Evolutionary conservation across 2,113 vertebrate genomes (phyloP), one percentile per base, ranked within the genome.

Genomic region (Brevimyrus niger): DNA sequence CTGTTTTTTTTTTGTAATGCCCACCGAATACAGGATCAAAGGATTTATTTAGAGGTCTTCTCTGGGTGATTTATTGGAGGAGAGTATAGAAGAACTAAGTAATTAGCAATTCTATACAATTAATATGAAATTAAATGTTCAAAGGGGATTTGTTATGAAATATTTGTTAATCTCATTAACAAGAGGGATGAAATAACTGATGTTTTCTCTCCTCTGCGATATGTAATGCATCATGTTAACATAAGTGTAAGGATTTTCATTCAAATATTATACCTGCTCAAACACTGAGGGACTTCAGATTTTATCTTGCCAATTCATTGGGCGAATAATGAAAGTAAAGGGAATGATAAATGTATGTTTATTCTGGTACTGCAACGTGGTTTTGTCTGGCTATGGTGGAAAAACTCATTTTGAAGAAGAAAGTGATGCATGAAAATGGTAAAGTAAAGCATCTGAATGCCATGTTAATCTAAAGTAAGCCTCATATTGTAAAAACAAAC

Each of bases 41-140:
- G 73, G 58, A 90, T 47, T 23, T 47, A 6, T 55, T 38, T 89
- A 53, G 88, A 42, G 35, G 19, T 51, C 21, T 44, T 51, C 19
- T 76, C 13, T 82, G 35, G 31, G 73, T 50, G 31, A 42, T 85
- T 46, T 51, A 17, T 23, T 65, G 69, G 17, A 46, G 44, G 17
- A 80, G 88, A 21, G 10, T 55, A 73, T 89, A 89, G 61, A 87
- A 55, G 50, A 38, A 44, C 65, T n/a, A 88, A 88, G 31, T 89
- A 89, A 87, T 90, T 80, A 69, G 50, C 90, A 65, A 90, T 73
- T 55, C 46, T 69, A 73, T 35, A 69, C 53, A 46, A 87, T 76
- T 31, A 88, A 3, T 82, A 53, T 55, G 38, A n/a, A 69, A 87
- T 87, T 17, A 50, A n/a, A 53, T 19, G n/a, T 58, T 65, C 17